These are phyloP conservation scores for Enoplosus armatus DNA, from an alignment of 2,797 vertebrate species.

Conservation along the genomic window DNA sequence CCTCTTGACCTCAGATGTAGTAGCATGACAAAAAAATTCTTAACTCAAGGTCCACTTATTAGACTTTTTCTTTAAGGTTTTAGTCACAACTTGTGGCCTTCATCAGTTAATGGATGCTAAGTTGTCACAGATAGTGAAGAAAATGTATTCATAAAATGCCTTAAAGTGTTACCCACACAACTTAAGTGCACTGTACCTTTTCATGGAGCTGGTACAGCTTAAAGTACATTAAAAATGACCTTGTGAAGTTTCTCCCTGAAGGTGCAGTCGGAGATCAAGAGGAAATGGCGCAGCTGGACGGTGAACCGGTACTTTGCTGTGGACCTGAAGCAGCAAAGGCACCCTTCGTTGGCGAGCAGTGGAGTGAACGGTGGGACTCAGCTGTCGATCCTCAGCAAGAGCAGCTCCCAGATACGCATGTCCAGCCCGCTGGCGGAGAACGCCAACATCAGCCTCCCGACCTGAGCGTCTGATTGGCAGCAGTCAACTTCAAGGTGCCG, in stretches of 20 bases:
- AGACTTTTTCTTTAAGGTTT: neutral
- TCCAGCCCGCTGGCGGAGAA: slow-evolving; percentile 96
- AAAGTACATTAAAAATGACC: slow-evolving; percentile 91
- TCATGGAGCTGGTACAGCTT: slow-evolving; percentile 77
- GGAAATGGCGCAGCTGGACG: slow-evolving; percentile 99
- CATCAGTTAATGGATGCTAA: neutral
- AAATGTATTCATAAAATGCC: neutral
- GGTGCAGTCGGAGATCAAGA: slow-evolving; percentile 99
- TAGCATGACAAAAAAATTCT: no score
- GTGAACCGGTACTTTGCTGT: slow-evolving; percentile 99
- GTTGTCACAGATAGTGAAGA: neutral
- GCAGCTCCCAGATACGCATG: slow-evolving; percentile 99
- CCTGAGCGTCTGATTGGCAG: slow-evolving; percentile 86
- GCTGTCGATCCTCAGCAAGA: slow-evolving; percentile 99
- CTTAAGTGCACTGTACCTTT: slow-evolving; percentile 53
- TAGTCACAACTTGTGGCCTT: neutral
- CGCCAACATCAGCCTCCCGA: slow-evolving; percentile 90
- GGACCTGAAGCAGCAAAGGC: slow-evolving; percentile 98
- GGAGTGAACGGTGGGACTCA: slow-evolving; percentile 98
- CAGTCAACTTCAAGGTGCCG: slow-evolving; percentile 56
- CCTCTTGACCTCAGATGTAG: no score
- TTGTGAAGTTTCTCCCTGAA: slow-evolving; percentile 94
- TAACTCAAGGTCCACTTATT: neutral
- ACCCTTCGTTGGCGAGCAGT: slow-evolving; percentile 98
- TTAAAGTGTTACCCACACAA: neutral